Evolutionary conservation across 2,113 vertebrate genomes (phyloP), one percentile per base, ranked within the genome.

Genomic region (Dipodomys merriami): DNA sequence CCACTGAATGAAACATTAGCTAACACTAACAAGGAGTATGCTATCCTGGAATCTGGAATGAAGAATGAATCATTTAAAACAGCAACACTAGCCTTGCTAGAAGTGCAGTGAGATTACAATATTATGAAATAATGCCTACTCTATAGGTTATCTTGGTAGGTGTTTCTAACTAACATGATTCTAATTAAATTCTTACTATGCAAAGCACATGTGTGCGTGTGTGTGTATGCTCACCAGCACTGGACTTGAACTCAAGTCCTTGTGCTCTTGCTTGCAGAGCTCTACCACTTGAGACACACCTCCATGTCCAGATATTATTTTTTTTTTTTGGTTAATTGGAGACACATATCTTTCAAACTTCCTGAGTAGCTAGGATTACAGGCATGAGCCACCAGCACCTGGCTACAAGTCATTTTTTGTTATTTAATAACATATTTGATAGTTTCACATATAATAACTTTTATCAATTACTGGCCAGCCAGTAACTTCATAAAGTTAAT

Each of bases 381-480:
- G 49, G 8, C 49, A 49, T 49, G 49, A 49, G 49, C 49, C 49
- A 49, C 49, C 49, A 49, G 8, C 49, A 49, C 49, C 49, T 49
- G 49, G 49, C 49, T 11, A 49, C 9, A 49, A 49, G 12, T 49
- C 49, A 49, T 12, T 49, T 49, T 49, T 49, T 12, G 49, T 49
- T 49, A 12, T 49, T 49, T 49, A 49, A 49, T 49, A 49, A 49
- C 8, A 49, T 49, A 44, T 67, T 67, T 88, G 35, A 30, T 74
- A 33, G 25, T 68, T 90, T 67, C 83, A 96, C 20, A 25, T 30
- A 30, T 91, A 57, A 86, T 39, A 29, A 64, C 39, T 49, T 85
- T 86, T 85, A 19, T 78, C 90, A 46, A 74, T 15, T 19, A 19
- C 23, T 49, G 33, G 39, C 44, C 35, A 84, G 39, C 44, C 35